A percentile compares a stretch with the other conserved stretches of the same genome.
These are phyloP conservation scores for Luperina nickerlii DNA, from an alignment of 2,888 invertebrate species.

Conservation along the genomic window DNA sequence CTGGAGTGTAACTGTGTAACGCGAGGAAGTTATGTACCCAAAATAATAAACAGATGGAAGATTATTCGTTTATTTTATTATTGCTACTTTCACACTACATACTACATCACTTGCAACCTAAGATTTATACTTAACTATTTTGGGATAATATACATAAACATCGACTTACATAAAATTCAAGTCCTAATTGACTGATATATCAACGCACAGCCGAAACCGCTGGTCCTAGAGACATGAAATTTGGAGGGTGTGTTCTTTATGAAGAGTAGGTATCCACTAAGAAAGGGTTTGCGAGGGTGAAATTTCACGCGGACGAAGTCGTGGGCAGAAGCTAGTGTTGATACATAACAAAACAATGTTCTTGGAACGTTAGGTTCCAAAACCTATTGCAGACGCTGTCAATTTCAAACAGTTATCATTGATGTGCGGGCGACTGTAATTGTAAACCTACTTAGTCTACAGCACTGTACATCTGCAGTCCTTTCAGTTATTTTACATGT, in stretches of 20 bases:
- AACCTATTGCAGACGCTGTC: not conserved
- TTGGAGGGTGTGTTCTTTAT: too few species aligned
- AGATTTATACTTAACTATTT: not conserved
- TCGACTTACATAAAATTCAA: not conserved
- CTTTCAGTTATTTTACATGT: not conserved
- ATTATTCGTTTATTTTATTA: constrained; percentile 59
- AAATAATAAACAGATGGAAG: constrained; percentile 82
- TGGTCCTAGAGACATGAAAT: too few species aligned
- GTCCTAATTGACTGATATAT: too few species aligned
- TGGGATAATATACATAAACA: not conserved
- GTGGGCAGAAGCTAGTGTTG: too few species aligned
- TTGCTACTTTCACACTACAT: not conserved
- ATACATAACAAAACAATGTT: not conserved
- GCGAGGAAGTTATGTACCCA: constrained; percentile 80
- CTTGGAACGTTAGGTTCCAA: not conserved
- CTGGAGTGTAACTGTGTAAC: constrained; percentile 75
- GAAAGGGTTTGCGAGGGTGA: too few species aligned
- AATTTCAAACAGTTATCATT: not conserved
- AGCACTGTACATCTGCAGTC: not conserved
- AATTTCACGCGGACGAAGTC: too few species aligned
- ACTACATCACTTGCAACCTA: not conserved
- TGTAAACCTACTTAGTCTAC: constrained; percentile 7
- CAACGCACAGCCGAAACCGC: too few species aligned
- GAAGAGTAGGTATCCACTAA: too few species aligned
- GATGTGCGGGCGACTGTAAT: not conserved